Conservation (phyloP, 2,888 invertebrate species). For the Synergus umbraculus region DNA sequence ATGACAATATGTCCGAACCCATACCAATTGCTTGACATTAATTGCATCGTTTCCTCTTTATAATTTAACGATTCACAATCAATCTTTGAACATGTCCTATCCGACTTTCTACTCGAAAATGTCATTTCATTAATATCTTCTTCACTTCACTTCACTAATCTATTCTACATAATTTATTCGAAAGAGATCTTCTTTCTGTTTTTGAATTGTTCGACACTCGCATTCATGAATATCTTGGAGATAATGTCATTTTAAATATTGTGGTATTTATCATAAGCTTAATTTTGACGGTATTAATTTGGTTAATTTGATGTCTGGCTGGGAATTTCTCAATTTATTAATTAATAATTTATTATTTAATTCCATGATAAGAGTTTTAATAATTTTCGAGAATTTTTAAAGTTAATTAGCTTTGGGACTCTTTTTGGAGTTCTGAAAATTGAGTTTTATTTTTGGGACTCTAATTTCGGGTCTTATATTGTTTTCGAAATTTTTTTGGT, state of each 20-base stretch:
- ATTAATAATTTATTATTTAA: background rate
- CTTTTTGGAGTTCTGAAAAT: too few relatives aligned
- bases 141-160: background rate
- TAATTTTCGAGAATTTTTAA: background rate
- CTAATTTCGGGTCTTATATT: too few relatives aligned
- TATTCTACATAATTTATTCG: constrained; percentile 16
- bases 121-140: background rate
- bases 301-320: background rate
- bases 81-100: background rate
- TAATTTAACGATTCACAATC: background rate
- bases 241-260: constrained; percentile 5
- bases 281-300: background rate
- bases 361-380: background rate
- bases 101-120: background rate
- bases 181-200: constrained; percentile 10
- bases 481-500: too few relatives aligned
- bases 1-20: constrained; percentile 27
- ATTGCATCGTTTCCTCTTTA: background rate
- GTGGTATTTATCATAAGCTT: background rate
- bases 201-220: constrained; percentile 14
- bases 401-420: too few relatives aligned
- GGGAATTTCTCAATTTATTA: background rate
- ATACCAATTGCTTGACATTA: constrained; percentile 14
- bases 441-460: too few relatives aligned
- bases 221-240: constrained; percentile 5